Base-by-base conservation (phyloP, 92 coral and sea anemone genomes). In the Epizoanthus scotinus region DNA sequence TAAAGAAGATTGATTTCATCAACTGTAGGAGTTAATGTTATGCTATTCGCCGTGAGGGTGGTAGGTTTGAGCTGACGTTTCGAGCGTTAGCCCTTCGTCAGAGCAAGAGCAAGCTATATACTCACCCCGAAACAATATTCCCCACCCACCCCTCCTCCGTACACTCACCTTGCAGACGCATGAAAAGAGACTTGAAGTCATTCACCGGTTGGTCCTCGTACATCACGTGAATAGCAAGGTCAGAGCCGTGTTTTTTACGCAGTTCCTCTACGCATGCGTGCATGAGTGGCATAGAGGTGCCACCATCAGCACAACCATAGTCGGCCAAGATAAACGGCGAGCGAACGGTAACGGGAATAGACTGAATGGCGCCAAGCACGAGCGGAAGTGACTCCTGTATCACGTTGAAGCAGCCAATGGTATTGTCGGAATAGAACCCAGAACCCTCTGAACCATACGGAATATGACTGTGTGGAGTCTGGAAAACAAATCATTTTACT, bases 201-300 rank as follows among this genome's bases (percentile, higher is more conserved):
- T 91, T 91, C 17, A 89, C 87, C 15, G 96, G 96, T 56, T 91
- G 96, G 77, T 91, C 96, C 55, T 91, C 96, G 60, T 91, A 91
- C 62, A 89, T 58, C 34, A 91, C 86, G 26, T 80, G 90, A 77
- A 91, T 83, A 50, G 96, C 84, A 36, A 89, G 79, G 12, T 81
- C 84, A 12, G 84, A 71, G 40, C 93, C 96, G 72, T 89, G 80
- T 69, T 66, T 89, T 58, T 83, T 83, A 29, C 93, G 88, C 73
- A 91, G 71, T 67, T 85, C 91, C 49, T 86, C 68, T 15, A 91
- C 93, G 49, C 90, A 89, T 84, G 89, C 84, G 66, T 84, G 85
- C 13, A 91, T 34, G 3, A 91, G 82, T 5, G 95, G 95, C 95
- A 91, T 91, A 7, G 95, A 91, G 20, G 95, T 91, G 6, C 94